Evolutionary conservation across 2,797 vertebrate species (phyloP).

Genomic region (Ammospiza maritima): DNA sequence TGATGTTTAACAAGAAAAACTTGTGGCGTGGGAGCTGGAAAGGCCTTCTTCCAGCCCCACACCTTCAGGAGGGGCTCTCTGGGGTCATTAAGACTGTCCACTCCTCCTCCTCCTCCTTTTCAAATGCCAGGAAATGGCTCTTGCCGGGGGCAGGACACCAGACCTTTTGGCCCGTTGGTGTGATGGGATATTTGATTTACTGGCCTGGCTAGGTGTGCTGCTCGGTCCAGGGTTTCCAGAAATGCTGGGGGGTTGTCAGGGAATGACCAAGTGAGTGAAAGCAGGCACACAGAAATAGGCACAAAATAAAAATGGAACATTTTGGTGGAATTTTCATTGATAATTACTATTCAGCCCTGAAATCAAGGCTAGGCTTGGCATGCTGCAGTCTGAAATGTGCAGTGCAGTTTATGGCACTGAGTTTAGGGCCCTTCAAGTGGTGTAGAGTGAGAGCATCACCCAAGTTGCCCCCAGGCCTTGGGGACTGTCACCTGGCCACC

Average conservation of each 20-base stretch:
- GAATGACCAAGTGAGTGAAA: background rate
- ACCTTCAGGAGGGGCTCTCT: background rate
- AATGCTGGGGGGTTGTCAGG: background rate
- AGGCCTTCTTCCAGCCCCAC: background rate
- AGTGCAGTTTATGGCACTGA: background rate
- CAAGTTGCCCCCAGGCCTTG: background rate
- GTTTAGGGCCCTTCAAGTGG: background rate
- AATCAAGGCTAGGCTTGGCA: background rate
- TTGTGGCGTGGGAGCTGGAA: background rate
- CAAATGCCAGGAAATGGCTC: conserved; percentile 6
- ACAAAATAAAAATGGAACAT: rapidly evolving
- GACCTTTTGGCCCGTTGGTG: background rate
- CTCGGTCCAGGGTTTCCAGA: background rate
- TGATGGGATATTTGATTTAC: background rate
- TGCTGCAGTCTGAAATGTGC: background rate
- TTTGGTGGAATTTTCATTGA: background rate
- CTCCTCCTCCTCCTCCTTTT: background rate
- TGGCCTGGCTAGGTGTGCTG: background rate
- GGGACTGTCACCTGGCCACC: background rate
- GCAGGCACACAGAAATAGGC: background rate
- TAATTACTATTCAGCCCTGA: background rate
- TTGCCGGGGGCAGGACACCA: background rate
- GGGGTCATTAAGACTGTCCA: background rate
- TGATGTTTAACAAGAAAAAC: background rate
- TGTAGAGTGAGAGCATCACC: background rate